These are phyloP conservation scores for Sinocyclocheilus maitianheensis DNA, from an alignment of 2,113 vertebrate species.

Conservation along the genomic window DNA sequence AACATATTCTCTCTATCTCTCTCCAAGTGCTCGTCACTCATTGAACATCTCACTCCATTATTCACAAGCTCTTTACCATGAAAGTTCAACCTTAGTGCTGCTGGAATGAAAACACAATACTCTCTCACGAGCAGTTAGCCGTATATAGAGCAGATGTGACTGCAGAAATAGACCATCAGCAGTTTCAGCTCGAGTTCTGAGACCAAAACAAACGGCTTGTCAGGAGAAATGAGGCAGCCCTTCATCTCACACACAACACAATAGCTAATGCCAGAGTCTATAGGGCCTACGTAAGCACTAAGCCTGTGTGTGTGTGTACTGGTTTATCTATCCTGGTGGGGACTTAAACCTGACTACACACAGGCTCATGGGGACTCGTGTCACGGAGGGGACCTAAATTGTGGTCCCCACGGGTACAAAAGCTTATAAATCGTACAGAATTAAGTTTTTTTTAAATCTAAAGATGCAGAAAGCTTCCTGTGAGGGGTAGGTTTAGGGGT, in stretches of 20 bases:
- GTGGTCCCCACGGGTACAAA: no score
- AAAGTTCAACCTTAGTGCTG: slow-evolving; percentile 1
- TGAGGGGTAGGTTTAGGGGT: no score
- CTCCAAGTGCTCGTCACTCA: not conserved
- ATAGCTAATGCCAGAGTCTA: slow-evolving; percentile 3
- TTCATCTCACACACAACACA: slow-evolving; percentile 10
- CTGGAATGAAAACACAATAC: slow-evolving; percentile 5
- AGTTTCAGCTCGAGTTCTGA: slow-evolving; percentile 16
- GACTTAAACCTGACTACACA: no score
- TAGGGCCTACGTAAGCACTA: not conserved
- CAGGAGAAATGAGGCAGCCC: slow-evolving; percentile 28
- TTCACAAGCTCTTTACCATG: slow-evolving; percentile 23
- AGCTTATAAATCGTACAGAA: no score
- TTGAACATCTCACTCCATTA: slow-evolving; percentile 13
- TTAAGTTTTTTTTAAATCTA: no score
- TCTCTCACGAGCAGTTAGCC: not conserved
- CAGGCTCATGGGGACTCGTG: no score
- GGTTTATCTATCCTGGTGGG: no score
- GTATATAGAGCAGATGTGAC: slow-evolving; percentile 30
- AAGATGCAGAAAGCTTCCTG: no score
- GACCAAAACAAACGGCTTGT: slow-evolving; percentile 43
- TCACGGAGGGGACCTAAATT: no score
- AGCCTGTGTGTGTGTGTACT: not conserved
- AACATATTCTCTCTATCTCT: not conserved
- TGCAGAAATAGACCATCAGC: slow-evolving; percentile 43